Evolutionary conservation across 1,140 invertebrate genomes (phyloP).

Genomic region (Macrosteles quadrilineatus): DNA sequence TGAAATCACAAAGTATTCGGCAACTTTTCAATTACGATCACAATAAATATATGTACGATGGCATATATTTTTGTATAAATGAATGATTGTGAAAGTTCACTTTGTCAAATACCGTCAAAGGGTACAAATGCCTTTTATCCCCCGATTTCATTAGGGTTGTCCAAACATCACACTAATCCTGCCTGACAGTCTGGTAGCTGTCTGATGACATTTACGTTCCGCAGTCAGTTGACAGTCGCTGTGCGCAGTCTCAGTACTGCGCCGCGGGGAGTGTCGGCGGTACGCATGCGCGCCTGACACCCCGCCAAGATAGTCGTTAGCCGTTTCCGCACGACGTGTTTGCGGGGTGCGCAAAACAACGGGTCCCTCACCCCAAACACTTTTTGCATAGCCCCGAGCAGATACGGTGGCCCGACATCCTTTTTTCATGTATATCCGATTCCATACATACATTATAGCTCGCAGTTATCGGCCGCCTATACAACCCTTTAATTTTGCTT

Average conservation of each 20-base stretch:
- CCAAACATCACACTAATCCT: too few relatives aligned
- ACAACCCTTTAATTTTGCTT: slow-evolving; percentile 41
- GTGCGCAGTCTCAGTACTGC: not conserved
- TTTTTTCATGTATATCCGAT: slow-evolving; percentile 42
- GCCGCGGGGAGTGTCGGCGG: not conserved
- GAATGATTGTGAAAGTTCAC: too few relatives aligned
- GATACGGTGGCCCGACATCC: slow-evolving; percentile 29
- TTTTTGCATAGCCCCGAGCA: slow-evolving; percentile 26
- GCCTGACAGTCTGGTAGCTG: too few relatives aligned
- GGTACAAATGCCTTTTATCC: too few relatives aligned
- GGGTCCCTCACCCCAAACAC: slow-evolving; percentile 21
- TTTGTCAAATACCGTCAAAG: too few relatives aligned
- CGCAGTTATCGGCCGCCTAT: slow-evolving; percentile 36
- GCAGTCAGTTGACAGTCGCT: too few relatives aligned
- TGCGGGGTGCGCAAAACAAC: slow-evolving; percentile 28
- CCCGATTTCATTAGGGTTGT: too few relatives aligned
- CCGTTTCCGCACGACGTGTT: slow-evolving; percentile 30
- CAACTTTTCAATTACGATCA: too few relatives aligned
- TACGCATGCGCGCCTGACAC: not conserved
- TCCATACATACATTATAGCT: slow-evolving; percentile 41
- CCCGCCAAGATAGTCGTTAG: not conserved
- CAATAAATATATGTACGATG: too few relatives aligned
- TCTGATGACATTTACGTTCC: too few relatives aligned
- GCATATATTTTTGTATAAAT: too few relatives aligned
- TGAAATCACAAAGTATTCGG: too few relatives aligned